These are phyloP conservation scores for Scomber colias DNA, from an alignment of 2,113 vertebrate genomes.

Conservation along the genomic window DNA sequence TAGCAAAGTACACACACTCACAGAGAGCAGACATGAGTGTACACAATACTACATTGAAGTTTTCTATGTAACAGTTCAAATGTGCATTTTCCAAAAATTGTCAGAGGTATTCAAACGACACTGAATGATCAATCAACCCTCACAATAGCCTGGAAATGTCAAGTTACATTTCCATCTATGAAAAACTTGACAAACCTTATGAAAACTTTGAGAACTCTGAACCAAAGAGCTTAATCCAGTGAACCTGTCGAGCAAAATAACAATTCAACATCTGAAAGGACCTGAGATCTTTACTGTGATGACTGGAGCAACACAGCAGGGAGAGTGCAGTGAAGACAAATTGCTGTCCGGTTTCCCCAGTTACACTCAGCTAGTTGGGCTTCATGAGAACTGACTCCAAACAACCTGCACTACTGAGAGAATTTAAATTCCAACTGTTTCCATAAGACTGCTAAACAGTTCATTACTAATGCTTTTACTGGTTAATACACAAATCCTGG, in stretches of 20 bases:
- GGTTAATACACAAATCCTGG: not conserved
- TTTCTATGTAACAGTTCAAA: constrained; percentile 33
- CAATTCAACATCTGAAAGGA: not conserved
- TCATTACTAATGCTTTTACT: not conserved
- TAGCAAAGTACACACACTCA: constrained; percentile 47
- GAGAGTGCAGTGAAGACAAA: not conserved
- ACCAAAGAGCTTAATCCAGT: not conserved
- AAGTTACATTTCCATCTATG: not conserved
- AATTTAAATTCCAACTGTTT: too few relatives aligned
- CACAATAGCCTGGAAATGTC: constrained; percentile 11
- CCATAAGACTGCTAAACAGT: not conserved
- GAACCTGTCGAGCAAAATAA: not conserved
- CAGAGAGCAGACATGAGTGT: constrained; percentile 39
- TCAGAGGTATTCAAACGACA: constrained; percentile 21
- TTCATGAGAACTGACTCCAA: not conserved
- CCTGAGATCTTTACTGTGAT: not conserved
- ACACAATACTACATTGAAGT: constrained; percentile 15
- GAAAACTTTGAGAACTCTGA: constrained; percentile 29
- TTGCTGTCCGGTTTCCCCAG: not conserved
- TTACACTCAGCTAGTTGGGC: not conserved
- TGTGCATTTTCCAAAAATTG: constrained; percentile 10
- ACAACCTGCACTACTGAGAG: too few relatives aligned
- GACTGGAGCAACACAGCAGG: too few relatives aligned
- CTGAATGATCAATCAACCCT: not conserved
- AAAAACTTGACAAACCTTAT: constrained; percentile 12